Evolutionary conservation across 2,113 vertebrate species (phyloP).

Genomic region (Brevimyrus niger): DNA sequence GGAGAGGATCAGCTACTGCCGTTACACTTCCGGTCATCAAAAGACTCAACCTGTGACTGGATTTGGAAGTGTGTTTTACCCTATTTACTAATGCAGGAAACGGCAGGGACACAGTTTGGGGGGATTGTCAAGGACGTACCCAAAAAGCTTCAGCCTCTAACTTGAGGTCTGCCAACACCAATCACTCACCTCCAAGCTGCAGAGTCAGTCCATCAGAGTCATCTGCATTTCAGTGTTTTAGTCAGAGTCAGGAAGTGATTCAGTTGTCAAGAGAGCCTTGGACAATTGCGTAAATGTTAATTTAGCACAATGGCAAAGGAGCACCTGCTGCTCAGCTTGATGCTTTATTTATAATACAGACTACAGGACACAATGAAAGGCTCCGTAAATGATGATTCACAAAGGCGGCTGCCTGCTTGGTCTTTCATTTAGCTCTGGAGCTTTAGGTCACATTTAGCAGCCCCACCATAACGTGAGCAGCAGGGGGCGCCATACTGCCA

Average conservation of each 20-base stretch:
- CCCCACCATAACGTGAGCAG: neutral
- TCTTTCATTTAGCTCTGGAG: neutral
- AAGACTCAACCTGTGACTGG: neutral
- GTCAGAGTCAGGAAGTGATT: conserved; percentile 14
- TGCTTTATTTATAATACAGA: neutral
- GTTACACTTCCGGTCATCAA: neutral
- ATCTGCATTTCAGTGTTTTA: neutral
- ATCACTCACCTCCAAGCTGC: conserved; percentile 10
- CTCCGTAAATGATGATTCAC: neutral
- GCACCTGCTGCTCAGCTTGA: neutral
- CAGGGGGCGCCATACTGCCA: neutral
- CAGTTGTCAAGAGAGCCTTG: neutral
- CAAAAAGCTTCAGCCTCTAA: neutral
- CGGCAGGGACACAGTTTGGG: neutral
- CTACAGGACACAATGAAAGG: neutral
- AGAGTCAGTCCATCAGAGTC: neutral
- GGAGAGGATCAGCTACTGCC: neutral
- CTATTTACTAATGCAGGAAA: conserved; percentile 8
- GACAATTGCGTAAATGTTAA: neutral
- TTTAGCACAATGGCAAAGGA: neutral
- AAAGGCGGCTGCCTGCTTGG: neutral
- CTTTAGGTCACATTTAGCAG: neutral
- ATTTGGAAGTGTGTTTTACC: neutral
- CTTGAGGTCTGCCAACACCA: neutral
- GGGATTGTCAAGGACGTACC: neutral